Conservation (phyloP, 2,797 vertebrate species). For the Luscinia luscinia region DNA sequence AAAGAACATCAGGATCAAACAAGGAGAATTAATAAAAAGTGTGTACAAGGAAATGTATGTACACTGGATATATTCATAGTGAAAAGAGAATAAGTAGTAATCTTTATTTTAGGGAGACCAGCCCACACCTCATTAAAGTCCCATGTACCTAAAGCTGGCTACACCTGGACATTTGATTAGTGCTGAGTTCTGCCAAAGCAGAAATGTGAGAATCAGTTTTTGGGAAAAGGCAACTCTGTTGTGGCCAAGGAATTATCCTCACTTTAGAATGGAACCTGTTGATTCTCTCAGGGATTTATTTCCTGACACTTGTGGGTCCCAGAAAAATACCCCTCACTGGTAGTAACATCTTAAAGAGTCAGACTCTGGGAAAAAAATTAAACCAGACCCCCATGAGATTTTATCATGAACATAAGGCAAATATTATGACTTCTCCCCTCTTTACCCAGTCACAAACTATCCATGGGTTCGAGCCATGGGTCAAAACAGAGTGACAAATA, state of each 20-base stretch:
- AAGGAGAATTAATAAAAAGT: not conserved
- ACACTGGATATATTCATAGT: not conserved
- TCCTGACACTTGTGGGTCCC: not conserved
- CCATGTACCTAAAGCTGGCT: not conserved
- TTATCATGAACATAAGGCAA: not conserved
- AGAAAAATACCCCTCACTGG: not conserved
- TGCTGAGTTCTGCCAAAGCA: not conserved
- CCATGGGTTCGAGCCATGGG: not conserved
- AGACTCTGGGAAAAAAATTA: not conserved
- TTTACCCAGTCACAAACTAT: not conserved
- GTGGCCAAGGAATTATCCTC: not conserved
- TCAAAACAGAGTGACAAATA: not conserved
- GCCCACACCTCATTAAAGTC: not conserved
- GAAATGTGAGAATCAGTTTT: not conserved
- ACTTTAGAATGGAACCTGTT: not conserved
- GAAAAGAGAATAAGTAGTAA: not conserved
- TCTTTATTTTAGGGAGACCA: not conserved
- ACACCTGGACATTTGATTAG: not conserved
- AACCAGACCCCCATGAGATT: not conserved
- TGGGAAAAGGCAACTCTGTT: not conserved
- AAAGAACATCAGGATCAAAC: not conserved
- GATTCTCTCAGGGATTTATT: not conserved
- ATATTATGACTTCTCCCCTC: not conserved
- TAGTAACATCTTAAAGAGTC: not conserved
- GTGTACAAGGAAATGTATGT: not conserved